Conservation (phyloP, 2,113 vertebrate genomes). For the Ceuthmochares aereus region DNA sequence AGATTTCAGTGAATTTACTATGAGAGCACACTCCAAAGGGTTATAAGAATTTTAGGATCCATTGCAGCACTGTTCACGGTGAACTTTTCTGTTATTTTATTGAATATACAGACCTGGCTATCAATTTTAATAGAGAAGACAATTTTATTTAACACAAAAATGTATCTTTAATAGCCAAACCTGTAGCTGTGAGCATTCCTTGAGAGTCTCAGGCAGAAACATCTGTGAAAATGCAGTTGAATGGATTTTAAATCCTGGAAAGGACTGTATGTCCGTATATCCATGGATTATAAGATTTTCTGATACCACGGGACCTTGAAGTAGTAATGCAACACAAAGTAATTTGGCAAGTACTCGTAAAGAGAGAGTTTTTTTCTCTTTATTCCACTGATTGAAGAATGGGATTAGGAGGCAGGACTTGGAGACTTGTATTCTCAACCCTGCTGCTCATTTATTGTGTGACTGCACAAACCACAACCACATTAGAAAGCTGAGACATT, state of each 20-base stretch:
- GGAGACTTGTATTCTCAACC: not conserved
- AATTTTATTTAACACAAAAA: conserved; percentile 30
- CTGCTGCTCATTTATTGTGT: not conserved
- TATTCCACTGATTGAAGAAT: not conserved
- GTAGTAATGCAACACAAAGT: not conserved
- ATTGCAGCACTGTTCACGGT: not conserved
- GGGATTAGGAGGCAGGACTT: not conserved
- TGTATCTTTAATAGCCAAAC: conserved; percentile 16
- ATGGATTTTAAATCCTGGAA: conserved; percentile 22
- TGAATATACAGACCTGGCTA: conserved; percentile 34
- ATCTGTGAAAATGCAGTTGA: not conserved
- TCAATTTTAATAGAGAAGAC: conserved; percentile 44
- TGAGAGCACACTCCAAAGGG: not conserved
- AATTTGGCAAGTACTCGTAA: not conserved
- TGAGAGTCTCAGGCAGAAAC: not conserved
- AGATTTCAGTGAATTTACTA: not conserved
- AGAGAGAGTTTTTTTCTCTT: not conserved
- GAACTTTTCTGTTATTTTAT: conserved; percentile 32
- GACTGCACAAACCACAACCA: not conserved
- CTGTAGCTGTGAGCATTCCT: conserved; percentile 6
- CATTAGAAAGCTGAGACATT: fast-evolving
- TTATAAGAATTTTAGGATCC: conserved; percentile 39
- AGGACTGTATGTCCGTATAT: not conserved
- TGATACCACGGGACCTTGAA: not conserved
- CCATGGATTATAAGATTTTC: conserved; percentile 13